A percentile compares a stretch with the other conserved stretches of the same genome.
phyloP scores from a whole-genome alignment of 2,797 vertebrate genomes.

The Hemibagrus guttatus region DNA sequence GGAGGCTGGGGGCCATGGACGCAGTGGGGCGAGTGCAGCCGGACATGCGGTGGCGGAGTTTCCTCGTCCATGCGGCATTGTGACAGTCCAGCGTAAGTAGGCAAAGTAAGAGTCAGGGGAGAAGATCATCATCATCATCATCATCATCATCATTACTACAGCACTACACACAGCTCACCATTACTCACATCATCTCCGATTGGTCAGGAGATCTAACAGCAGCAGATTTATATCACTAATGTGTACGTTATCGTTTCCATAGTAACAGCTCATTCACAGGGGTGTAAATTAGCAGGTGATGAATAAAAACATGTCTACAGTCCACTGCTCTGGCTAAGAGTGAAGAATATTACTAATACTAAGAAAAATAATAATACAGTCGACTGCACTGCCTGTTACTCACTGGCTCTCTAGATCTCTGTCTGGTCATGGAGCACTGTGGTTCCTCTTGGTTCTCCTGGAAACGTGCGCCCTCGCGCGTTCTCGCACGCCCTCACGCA shows the following conservation, averaged over 20 bases:
- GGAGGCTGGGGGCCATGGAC: conserved; percentile 96
- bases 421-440: conserved; percentile 33
- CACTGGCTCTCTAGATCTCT: too few species aligned
- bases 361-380: background rate
- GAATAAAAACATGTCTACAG: background rate
- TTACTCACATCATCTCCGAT: background rate
- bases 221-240: background rate
- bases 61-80: conserved; percentile 98
- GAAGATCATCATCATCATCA: conserved; percentile 71
- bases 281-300: background rate
- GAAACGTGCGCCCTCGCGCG: conserved; percentile 52
- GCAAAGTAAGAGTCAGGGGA: conserved; percentile 98
- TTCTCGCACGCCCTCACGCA: too few species aligned
- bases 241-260: background rate
- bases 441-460: conserved; percentile 50
- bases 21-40: conserved; percentile 97
- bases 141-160: background rate
- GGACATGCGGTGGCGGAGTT: conserved; percentile 96
- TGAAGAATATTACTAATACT: background rate
- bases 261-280: background rate
- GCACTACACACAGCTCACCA: background rate
- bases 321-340: background rate
- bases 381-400: background rate
- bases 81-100: conserved; percentile 99
- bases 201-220: background rate